Base-by-base conservation (phyloP, 2,797 vertebrate species). In the Hypotaenidia okinawae region DNA sequence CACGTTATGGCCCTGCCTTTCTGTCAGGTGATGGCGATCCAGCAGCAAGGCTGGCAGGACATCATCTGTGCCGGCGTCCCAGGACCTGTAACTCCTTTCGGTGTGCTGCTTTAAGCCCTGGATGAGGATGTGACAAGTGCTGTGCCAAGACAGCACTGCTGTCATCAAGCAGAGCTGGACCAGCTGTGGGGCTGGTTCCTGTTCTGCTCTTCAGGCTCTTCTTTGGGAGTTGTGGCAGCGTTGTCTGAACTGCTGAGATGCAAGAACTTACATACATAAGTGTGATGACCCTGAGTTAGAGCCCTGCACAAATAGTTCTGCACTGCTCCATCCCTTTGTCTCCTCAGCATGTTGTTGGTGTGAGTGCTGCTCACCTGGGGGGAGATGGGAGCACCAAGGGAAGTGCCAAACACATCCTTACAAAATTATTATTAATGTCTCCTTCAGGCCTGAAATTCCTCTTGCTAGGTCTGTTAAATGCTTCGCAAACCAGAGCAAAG, bases 371-470 rank as follows among this genome's bases (percentile, higher is more conserved):
- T 92, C 73, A 93, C 79, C 66, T 73, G 79, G 89, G 95, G 91
- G 94, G 76, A 94, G 45, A 78, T 59, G 93, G 93, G 87, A 94
- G 83, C 58, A 78, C 76, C 76, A 37, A 76, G 69, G 89, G 89
- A 58, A 93, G 41, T 0, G 0, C 58, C 67, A 79, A 62, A 73
- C 75, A 28, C 77, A 13, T 88, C 81, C 81, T 96, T 23, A 94
- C 68, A 70, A 91, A 95, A 67, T 63, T 96, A 66, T 96, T 94
- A 79, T 96, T 97, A 82, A 95, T 96, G 93, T 97, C 90, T 96
- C 83, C 96, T 96, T 96, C 94, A 97, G 96, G 95, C 94, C 88
- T 97, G 95, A 95, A 96, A 97, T 97, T 97, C 95, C 96, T 96
- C 93, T 97, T 95, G 96, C 93, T 96, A 96, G 91, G 95, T 94